A percentile compares a stretch with the other conserved stretches of the same genome.
Evolutionary conservation across 2,888 invertebrate genomes (phyloP).

Genomic region (Dinocampus coccinellae): DNA sequence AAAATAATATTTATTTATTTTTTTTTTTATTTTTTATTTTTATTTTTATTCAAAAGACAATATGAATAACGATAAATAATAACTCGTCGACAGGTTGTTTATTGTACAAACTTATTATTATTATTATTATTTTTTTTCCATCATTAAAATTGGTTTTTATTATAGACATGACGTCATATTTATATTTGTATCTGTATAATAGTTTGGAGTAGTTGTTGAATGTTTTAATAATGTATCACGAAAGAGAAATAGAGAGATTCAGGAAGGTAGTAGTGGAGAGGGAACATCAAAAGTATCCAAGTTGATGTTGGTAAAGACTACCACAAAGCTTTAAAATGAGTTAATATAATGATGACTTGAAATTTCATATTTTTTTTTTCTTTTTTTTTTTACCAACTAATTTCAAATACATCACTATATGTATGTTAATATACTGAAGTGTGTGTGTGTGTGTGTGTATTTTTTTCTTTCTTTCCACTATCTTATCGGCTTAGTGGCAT

Average conservation of each 20-base stretch:
- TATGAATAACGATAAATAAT: neutral
- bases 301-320: neutral
- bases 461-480: slow-evolving; percentile 1
- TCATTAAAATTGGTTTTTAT: slow-evolving; percentile 30
- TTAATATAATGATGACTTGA: neutral
- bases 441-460: too few species aligned
- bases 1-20: neutral
- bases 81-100: slow-evolving; percentile 3
- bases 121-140: slow-evolving; percentile 11
- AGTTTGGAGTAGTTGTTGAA: slow-evolving; percentile 2
- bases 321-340: neutral
- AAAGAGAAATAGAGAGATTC: neutral
- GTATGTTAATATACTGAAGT: neutral
- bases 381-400: neutral
- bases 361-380: neutral
- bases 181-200: slow-evolving; percentile 10
- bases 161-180: slow-evolving; percentile 33
- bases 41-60: neutral
- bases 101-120: slow-evolving; percentile 23
- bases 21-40: too few species aligned
- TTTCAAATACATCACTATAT: neutral
- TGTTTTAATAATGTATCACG: neutral
- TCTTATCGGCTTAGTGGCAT: slow-evolving; percentile 24
- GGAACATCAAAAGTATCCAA: neutral
- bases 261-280: neutral